phyloP scores from a whole-genome alignment of 2,797 vertebrate species.

The Cossypha niveicapilla region DNA sequence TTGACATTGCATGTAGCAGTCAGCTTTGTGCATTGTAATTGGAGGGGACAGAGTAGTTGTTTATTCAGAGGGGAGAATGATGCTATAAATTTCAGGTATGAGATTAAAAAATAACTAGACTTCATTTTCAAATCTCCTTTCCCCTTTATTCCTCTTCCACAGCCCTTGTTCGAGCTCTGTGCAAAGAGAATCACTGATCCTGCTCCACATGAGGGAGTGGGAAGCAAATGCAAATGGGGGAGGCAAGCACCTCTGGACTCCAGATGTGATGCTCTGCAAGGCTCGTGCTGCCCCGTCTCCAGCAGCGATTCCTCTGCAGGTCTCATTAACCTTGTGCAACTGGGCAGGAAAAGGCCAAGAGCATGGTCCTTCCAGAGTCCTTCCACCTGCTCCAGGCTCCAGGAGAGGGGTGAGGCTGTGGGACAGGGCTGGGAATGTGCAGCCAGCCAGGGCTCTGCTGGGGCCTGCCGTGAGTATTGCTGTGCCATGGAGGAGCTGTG shows the following conservation, averaged over 20 bases:
- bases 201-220: neutral
- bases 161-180: neutral
- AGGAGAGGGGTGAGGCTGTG: neutral
- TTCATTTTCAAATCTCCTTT: conserved; percentile 52
- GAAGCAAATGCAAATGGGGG: neutral
- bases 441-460: neutral
- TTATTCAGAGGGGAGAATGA: conserved; percentile 35
- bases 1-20: conserved; percentile 48
- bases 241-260: conserved; percentile 11
- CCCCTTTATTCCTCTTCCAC: conserved; percentile 7
- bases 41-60: conserved; percentile 40
- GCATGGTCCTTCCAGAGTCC: neutral
- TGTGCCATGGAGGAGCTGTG: neutral
- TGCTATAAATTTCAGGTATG: conserved; percentile 47
- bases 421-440: accelerated
- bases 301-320: conserved; percentile 1
- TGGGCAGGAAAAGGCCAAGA: conserved; percentile 44
- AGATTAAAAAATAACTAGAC: conserved; percentile 42
- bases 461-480: neutral
- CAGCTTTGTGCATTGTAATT: conserved; percentile 46
- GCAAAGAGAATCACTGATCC: neutral
- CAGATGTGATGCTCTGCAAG: conserved; percentile 46
- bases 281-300: neutral
- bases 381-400: conserved; percentile 4
- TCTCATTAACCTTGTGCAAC: conserved; percentile 54